Conservation (phyloP, 2,113 vertebrate genomes). For the Prietella phreatophila region DNA sequence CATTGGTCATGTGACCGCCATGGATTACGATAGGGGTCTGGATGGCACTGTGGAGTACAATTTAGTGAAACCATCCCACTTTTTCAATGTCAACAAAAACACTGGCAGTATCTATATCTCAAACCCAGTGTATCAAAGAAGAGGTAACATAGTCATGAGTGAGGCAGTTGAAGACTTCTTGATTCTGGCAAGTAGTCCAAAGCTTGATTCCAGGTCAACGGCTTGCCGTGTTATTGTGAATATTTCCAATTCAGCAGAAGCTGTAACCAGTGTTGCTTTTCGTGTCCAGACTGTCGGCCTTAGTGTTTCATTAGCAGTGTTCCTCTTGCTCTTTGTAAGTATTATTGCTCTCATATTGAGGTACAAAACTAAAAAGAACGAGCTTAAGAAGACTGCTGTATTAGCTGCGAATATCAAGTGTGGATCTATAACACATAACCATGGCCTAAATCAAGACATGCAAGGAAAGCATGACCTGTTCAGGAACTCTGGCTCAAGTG, state of each 20-base stretch:
- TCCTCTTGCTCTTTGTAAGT: conserved; percentile 74
- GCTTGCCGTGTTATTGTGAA: conserved; percentile 81
- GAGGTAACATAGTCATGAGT: conserved; percentile 55
- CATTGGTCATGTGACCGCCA: conserved; percentile 83
- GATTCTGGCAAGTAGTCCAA: conserved; percentile 82
- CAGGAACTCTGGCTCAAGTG: conserved; percentile 77
- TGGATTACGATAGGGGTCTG: conserved; percentile 81
- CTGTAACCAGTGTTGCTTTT: conserved; percentile 52
- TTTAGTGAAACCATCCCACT: conserved; percentile 71
- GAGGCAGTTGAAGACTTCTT: conserved; percentile 73
- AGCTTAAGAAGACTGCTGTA: conserved; percentile 64
- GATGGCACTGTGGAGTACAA: conserved; percentile 85
- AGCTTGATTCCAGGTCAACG: conserved; percentile 75
- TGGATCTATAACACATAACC: conserved; percentile 52
- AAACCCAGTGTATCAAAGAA: conserved; percentile 66
- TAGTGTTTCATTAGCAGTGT: conserved; percentile 67
- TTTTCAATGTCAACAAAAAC: conserved; percentile 83
- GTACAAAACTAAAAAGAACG: conserved; percentile 69
- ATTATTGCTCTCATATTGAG: conserved; percentile 74
- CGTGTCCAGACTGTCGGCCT: conserved; percentile 73
- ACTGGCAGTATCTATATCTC: conserved; percentile 79
- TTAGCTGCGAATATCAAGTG: conserved; percentile 57
- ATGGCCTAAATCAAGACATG: conserved; percentile 56
- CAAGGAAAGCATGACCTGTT: conserved; percentile 66
- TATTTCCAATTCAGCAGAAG: conserved; percentile 72